These are phyloP conservation scores for Apostichopus parvimensis DNA, from an alignment of 35 echinoderm and acorn worm genomes.

Conservation along the genomic window DNA sequence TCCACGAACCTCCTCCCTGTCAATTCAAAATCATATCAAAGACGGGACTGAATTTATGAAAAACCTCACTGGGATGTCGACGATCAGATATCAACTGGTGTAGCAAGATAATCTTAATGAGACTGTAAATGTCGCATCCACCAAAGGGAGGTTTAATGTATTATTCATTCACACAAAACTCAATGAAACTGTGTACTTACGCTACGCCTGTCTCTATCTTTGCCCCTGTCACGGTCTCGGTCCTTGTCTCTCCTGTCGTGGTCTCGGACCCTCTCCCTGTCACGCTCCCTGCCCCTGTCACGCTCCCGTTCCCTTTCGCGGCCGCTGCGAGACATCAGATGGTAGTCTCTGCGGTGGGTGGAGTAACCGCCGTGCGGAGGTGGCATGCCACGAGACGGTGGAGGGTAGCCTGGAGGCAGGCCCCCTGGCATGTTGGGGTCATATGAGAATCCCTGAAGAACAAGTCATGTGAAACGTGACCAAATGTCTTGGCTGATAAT, in stretches of 20 bases:
- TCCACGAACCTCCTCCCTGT: too few species aligned
- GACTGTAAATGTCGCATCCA: too few species aligned
- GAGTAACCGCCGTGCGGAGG: background rate
- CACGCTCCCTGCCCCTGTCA: slow-evolving; percentile 20
- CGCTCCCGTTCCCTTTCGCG: background rate
- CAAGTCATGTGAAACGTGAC: background rate
- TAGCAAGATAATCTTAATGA: too few species aligned
- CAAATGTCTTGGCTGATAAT: too few species aligned
- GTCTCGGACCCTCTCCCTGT: background rate
- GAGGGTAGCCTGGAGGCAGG: slow-evolving; percentile 2
- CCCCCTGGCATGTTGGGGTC: slow-evolving; percentile 5
- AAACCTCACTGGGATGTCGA: too few species aligned
- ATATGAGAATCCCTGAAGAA: slow-evolving; percentile 32
- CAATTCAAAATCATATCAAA: too few species aligned
- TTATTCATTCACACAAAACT: background rate
- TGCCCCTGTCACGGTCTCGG: slow-evolving; percentile 15
- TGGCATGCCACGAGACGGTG: background rate
- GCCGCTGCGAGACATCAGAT: slow-evolving; percentile 22
- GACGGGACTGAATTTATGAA: too few species aligned
- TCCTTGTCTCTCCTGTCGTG: slow-evolving; percentile 2
- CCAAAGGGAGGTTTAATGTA: too few species aligned
- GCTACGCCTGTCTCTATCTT: slow-evolving; percentile 13
- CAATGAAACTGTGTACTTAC: background rate
- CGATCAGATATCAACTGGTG: too few species aligned
- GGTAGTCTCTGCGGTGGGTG: slow-evolving; percentile 3